Conservation (phyloP, 2,797 vertebrate species). For the Chelmon rostratus region DNA sequence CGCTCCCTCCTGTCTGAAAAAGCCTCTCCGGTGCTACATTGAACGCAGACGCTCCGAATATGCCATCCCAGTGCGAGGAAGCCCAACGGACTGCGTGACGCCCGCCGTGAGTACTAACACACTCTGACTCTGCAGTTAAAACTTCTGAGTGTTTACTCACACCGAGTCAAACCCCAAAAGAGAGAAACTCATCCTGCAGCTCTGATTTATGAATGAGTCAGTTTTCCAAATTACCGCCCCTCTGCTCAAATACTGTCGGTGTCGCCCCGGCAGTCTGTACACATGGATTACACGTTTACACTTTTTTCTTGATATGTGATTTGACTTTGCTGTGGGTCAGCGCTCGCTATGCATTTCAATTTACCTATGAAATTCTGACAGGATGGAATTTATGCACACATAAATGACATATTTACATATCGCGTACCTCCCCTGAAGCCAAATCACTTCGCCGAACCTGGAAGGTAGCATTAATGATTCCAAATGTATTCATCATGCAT, state of each 20-base stretch:
- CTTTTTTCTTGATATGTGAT: constrained; percentile 20
- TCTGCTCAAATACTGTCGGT: neutral
- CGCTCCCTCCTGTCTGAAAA: constrained; percentile 51
- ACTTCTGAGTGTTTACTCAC: constrained; percentile 21
- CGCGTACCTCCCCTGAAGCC: neutral
- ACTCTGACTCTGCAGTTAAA: constrained; percentile 2
- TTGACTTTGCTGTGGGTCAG: constrained; percentile 5
- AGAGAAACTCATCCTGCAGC: constrained; percentile 26
- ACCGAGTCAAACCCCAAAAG: constrained; percentile 36
- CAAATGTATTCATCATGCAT: constrained; percentile 33
- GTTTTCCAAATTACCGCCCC: constrained; percentile 12
- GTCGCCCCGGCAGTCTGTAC: neutral
- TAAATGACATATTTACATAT: constrained; percentile 48
- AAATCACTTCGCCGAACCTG: constrained; percentile 17
- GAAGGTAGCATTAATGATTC: constrained; percentile 28
- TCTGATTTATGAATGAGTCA: constrained; percentile 28
- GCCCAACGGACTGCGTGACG: constrained; percentile 66
- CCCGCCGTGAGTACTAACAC: constrained; percentile 70
- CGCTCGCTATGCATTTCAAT: constrained; percentile 39
- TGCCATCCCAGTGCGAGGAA: constrained; percentile 69
- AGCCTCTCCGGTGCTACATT: constrained; percentile 61
- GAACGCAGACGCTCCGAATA: constrained; percentile 63
- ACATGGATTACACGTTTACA: constrained; percentile 7
- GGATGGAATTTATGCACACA: constrained; percentile 21
- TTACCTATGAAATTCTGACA: neutral